phyloP scores from a whole-genome alignment of 2,888 invertebrate genomes.

The Pristionchus mayeri region DNA sequence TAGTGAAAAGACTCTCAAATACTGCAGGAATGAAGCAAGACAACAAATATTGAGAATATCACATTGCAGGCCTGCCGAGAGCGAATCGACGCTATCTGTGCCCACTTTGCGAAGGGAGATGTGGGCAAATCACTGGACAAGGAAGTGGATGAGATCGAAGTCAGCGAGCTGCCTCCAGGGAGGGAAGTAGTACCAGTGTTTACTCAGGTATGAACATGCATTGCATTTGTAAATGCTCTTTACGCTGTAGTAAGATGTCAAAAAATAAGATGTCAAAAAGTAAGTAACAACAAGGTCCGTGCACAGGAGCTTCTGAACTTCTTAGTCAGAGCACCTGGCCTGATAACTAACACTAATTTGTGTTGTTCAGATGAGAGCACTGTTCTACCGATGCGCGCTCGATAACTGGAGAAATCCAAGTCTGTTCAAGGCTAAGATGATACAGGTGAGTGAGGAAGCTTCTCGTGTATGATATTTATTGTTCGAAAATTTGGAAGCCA shows the following conservation, averaged over 20 bases:
- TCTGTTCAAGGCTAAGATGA: slow-evolving; percentile 71
- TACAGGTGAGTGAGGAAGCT: slow-evolving; percentile 54
- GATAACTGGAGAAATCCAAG: slow-evolving; percentile 74
- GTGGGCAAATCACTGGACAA: slow-evolving; percentile 58
- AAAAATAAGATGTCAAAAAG: too few species aligned
- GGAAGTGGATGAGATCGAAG: slow-evolving; percentile 52
- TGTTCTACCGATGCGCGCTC: slow-evolving; percentile 64
- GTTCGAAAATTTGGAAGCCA: too few species aligned
- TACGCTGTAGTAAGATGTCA: too few species aligned
- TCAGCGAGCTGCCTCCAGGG: slow-evolving; percentile 56
- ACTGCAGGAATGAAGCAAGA: too few species aligned
- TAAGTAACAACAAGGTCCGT: too few species aligned
- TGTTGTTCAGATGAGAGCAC: slow-evolving; percentile 57
- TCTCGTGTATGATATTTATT: too few species aligned
- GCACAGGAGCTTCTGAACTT: too few species aligned
- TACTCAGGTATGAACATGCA: slow-evolving; percentile 60
- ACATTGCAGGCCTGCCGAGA: slow-evolving; percentile 50
- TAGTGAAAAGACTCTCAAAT: too few species aligned
- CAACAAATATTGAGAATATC: too few species aligned
- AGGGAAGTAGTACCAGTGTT: slow-evolving; percentile 53
- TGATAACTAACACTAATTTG: too few species aligned
- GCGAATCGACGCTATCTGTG: slow-evolving; percentile 73
- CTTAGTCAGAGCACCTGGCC: too few species aligned
- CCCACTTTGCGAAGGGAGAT: slow-evolving; percentile 72
- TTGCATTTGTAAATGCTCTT: too few species aligned